These are phyloP conservation scores for Uropsilus gracilis DNA, from an alignment of 2,113 vertebrate species.

Conservation along the genomic window DNA sequence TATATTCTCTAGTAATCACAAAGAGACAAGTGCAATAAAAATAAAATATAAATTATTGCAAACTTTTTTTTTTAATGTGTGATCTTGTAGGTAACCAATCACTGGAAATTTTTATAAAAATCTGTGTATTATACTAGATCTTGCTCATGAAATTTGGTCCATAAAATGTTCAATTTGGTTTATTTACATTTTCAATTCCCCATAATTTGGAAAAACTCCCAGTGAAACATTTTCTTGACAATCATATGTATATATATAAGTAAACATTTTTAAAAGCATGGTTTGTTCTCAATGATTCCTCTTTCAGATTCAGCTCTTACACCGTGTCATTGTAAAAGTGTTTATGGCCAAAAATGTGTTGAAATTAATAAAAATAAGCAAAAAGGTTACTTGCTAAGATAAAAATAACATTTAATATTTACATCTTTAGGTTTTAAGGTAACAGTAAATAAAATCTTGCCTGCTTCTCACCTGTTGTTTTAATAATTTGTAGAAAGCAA, in stretches of 20 bases:
- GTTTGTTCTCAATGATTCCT: too few species aligned
- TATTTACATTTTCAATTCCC: too few species aligned
- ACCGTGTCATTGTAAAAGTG: neutral
- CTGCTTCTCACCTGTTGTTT: neutral
- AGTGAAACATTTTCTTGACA: too few species aligned
- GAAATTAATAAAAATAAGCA: too few species aligned
- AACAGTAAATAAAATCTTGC: neutral
- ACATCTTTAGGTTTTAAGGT: neutral
- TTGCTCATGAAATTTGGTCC: neutral
- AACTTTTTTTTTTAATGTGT: neutral
- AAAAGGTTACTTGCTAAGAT: too few species aligned
- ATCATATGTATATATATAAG: too few species aligned
- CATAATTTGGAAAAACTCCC: too few species aligned
- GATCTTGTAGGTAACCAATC: neutral
- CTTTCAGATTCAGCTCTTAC: neutral
- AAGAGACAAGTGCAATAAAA: neutral
- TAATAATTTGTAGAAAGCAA: neutral
- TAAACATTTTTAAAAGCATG: too few species aligned
- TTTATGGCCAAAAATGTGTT: neutral
- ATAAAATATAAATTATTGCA: neutral
- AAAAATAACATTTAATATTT: neutral
- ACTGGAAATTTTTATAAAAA: neutral
- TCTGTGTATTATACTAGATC: neutral
- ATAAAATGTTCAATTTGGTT: too few species aligned
- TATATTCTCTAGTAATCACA: neutral